These are phyloP conservation scores for Platycercus adscitus DNA, from an alignment of 2,113 vertebrate genomes.

Conservation along the genomic window DNA sequence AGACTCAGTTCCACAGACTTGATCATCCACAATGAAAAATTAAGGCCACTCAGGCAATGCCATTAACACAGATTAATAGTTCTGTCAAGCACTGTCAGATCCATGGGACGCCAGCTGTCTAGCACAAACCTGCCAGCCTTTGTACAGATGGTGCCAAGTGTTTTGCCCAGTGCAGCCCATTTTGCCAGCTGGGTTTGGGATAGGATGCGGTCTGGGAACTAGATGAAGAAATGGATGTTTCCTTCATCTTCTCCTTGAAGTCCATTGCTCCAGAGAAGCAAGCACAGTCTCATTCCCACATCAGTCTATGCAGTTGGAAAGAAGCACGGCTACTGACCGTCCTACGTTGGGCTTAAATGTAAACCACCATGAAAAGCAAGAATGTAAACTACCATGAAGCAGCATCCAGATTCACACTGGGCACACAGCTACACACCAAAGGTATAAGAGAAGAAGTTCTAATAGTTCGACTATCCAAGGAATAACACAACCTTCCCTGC, in stretches of 20 bases:
- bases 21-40: neutral
- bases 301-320: neutral
- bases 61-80: neutral
- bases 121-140: neutral
- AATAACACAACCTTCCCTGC: neutral
- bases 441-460: neutral
- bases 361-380: neutral
- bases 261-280: neutral
- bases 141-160: neutral
- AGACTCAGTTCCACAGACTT: neutral
- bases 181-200: neutral
- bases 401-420: neutral
- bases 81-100: neutral
- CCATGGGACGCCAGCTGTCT: neutral
- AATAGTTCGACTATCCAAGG: neutral
- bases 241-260: neutral
- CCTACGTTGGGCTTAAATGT: neutral
- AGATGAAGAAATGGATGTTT: neutral
- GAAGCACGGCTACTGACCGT: rapidly evolving
- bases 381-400: neutral
- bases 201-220: neutral
- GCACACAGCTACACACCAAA: neutral
- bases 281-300: neutral
- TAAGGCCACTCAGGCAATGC: neutral
- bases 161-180: neutral